A percentile compares a stretch with the other conserved stretches of the same genome.
Conservation (phyloP, 2,888 invertebrate genomes). For the Melipona bicolor region DNA sequence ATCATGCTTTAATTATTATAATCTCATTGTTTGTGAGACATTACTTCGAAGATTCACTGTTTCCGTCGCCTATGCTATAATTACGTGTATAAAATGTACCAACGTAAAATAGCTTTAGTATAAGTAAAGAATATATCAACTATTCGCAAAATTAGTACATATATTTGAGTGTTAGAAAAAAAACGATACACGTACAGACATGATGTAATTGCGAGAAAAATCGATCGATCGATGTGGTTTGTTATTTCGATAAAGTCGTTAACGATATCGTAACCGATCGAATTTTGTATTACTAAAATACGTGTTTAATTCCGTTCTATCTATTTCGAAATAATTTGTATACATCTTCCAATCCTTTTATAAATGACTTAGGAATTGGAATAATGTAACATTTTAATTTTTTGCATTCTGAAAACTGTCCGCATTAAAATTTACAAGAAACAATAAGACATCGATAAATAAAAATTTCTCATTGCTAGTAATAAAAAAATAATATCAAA, state of each 20-base stretch:
- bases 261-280: background rate
- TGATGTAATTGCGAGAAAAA: conserved; percentile 3
- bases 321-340: conserved; percentile 10
- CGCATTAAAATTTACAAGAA: background rate
- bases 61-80: conserved; percentile 62
- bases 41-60: conserved; percentile 42
- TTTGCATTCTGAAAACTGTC: conserved; percentile 3
- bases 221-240: conserved; percentile 21
- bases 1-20: conserved; percentile 39
- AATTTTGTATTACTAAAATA: conserved; percentile 16
- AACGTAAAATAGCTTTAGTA: conserved; percentile 72
- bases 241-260: conserved; percentile 15
- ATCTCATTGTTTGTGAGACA: conserved; percentile 29
- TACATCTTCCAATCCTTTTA: conserved; percentile 32
- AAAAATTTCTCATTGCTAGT: background rate
- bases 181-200: conserved; percentile 9
- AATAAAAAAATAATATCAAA: background rate
- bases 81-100: conserved; percentile 74
- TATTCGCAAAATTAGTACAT: conserved; percentile 63
- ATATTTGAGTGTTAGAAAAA: conserved; percentile 53
- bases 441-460: background rate
- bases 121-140: conserved; percentile 72
- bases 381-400: background rate
- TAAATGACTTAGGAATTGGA: conserved; percentile 13
- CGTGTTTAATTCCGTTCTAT: conserved; percentile 9